Percentiles rank a stretch among this genome's conserved stretches.
phyloP scores from a whole-genome alignment of 2,113 vertebrate genomes.

The Motacilla alba region DNA sequence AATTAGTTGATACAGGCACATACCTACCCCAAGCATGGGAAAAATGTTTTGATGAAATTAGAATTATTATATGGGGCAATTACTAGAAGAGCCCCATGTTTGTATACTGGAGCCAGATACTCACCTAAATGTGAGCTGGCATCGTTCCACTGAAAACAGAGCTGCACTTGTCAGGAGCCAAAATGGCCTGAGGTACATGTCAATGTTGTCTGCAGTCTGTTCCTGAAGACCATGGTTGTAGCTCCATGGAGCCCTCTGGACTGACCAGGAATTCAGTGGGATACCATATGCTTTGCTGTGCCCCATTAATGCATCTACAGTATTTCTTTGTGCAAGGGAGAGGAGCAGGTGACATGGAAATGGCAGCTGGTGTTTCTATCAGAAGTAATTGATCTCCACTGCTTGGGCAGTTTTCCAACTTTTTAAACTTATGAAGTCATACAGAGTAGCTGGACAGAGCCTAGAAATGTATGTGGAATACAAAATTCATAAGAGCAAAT shows the following conservation, averaged over 20 bases:
- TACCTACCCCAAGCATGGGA: not conserved
- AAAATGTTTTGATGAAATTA: constrained; percentile 1
- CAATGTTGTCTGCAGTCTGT: not conserved
- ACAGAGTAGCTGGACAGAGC: not conserved
- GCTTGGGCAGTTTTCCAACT: not conserved
- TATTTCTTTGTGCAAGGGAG: not conserved
- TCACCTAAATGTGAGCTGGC: constrained; percentile 1
- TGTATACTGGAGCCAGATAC: not conserved
- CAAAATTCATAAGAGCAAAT: not conserved
- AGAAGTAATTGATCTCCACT: constrained; percentile 2
- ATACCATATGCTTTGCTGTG: constrained; percentile 7
- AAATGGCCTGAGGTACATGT: not conserved
- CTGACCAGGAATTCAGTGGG: not conserved
- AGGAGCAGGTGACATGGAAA: constrained; percentile 11
- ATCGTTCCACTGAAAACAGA: not conserved
- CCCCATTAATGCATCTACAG: not conserved
- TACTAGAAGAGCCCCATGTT: not conserved
- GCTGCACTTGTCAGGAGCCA: not conserved
- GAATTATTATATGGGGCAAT: not conserved
- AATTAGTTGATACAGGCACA: not conserved
- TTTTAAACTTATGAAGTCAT: not conserved
- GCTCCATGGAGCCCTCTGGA: not conserved
- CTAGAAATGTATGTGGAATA: not conserved
- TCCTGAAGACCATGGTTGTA: not conserved
- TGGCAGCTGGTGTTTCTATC: constrained; percentile 37